Evolutionary conservation across 2,797 vertebrate genomes (phyloP).

Genomic region (Amblyopsis hoosieri): DNA sequence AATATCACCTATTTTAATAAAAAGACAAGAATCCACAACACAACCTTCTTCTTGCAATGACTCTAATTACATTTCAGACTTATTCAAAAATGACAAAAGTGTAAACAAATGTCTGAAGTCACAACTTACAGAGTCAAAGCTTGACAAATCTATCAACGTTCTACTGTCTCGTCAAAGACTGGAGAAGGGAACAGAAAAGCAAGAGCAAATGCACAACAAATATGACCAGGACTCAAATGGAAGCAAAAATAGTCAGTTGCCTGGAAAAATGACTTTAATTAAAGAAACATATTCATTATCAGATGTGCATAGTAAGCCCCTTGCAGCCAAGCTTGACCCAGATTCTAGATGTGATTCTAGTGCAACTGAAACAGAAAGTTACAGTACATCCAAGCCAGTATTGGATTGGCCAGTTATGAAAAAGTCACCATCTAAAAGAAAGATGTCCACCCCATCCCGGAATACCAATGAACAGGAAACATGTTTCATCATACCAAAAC

Average conservation of each 20-base stretch:
- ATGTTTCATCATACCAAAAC: conserved; percentile 92
- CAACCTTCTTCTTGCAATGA: conserved; percentile 66
- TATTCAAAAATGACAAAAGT: conserved; percentile 86
- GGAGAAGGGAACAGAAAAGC: conserved; percentile 79
- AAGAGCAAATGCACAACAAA: conserved; percentile 78
- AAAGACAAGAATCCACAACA: conserved; percentile 61
- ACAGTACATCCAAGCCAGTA: conserved; percentile 55
- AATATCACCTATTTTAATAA: conserved; percentile 67
- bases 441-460: conserved; percentile 87
- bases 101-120: conserved; percentile 84
- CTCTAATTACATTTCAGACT: conserved; percentile 82
- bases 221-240: conserved; percentile 67
- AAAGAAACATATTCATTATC: conserved; percentile 64
- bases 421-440: conserved; percentile 80
- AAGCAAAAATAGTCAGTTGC: conserved; percentile 62
- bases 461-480: conserved; percentile 93
- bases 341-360: conserved; percentile 57
- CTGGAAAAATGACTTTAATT: conserved; percentile 66
- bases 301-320: conserved; percentile 71
- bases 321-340: conserved; percentile 67
- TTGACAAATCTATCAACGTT: conserved; percentile 86
- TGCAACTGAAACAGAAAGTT: conserved; percentile 58
- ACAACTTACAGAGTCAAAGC: conserved; percentile 82
- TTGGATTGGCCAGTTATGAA: conserved; percentile 71
- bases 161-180: conserved; percentile 81